These are phyloP conservation scores for Benitochromis conjunctus DNA, from an alignment of 2,113 vertebrate species.

Conservation along the genomic window DNA sequence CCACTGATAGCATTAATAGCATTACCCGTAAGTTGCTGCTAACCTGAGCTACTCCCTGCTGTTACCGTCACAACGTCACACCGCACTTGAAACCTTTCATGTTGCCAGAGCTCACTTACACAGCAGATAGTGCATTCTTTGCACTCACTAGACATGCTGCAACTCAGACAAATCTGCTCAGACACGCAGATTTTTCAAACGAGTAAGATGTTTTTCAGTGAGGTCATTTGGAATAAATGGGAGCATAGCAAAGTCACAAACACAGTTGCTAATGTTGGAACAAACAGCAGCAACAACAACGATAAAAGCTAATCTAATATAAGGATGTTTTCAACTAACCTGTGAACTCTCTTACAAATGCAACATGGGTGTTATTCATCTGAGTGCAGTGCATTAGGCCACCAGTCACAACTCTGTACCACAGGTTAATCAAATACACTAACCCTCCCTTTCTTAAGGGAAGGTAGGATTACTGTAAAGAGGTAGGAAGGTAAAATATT, in stretches of 20 bases:
- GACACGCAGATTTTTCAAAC: neutral
- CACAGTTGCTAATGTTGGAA: neutral
- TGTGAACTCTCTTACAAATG: neutral
- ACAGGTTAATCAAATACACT: neutral
- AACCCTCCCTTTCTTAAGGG: neutral
- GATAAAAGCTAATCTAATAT: neutral
- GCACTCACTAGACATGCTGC: neutral
- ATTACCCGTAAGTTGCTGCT: neutral
- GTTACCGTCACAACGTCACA: neutral
- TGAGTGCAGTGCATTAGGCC: neutral
- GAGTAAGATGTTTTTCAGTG: neutral
- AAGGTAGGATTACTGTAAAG: neutral
- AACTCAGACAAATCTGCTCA: neutral
- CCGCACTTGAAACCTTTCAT: neutral
- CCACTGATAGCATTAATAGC: neutral
- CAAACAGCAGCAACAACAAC: neutral
- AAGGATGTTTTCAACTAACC: neutral
- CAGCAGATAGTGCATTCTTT: neutral
- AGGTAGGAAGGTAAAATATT: neutral
- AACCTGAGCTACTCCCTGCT: neutral
- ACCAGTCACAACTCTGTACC: neutral
- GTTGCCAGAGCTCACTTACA: neutral
- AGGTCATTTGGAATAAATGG: neutral
- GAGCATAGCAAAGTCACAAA: neutral
- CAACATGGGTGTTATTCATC: neutral